Conservation (phyloP, 2,113 vertebrate genomes). For the Glaucomys volans region DNA sequence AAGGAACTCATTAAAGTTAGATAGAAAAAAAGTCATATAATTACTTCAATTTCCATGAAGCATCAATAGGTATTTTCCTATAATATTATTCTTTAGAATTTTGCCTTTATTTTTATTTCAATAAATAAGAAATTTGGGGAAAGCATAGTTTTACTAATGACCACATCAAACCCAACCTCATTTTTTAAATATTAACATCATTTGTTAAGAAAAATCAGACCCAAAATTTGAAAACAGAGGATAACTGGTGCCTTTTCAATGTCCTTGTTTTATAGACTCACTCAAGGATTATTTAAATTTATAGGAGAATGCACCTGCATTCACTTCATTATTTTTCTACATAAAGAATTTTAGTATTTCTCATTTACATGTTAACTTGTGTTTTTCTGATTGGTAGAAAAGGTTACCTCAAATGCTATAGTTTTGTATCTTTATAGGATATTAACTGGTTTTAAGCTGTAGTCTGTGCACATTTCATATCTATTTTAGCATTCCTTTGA, state of each 20-base stretch:
- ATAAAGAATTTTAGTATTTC: background rate
- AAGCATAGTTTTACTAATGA: background rate
- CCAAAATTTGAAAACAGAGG: background rate
- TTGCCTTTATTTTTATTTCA: constrained; percentile 27
- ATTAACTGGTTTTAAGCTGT: background rate
- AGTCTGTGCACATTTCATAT: background rate
- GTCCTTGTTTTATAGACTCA: background rate
- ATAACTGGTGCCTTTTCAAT: background rate
- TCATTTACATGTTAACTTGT: background rate
- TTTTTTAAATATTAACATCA: background rate
- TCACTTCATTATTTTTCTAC: background rate
- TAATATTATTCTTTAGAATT: background rate
- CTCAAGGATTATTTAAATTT: background rate
- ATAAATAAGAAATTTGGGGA: background rate
- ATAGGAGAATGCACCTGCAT: background rate
- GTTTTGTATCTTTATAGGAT: background rate
- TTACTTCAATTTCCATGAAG: constrained; percentile 30
- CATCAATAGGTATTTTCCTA: background rate
- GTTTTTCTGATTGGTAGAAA: background rate
- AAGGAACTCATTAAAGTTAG: background rate
- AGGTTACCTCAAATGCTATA: background rate
- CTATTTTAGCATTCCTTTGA: background rate
- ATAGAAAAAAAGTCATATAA: background rate
- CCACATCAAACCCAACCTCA: background rate
- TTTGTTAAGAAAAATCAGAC: background rate